Conservation (phyloP, 2,888 invertebrate species). For the Didymodactylos carnosus region DNA sequence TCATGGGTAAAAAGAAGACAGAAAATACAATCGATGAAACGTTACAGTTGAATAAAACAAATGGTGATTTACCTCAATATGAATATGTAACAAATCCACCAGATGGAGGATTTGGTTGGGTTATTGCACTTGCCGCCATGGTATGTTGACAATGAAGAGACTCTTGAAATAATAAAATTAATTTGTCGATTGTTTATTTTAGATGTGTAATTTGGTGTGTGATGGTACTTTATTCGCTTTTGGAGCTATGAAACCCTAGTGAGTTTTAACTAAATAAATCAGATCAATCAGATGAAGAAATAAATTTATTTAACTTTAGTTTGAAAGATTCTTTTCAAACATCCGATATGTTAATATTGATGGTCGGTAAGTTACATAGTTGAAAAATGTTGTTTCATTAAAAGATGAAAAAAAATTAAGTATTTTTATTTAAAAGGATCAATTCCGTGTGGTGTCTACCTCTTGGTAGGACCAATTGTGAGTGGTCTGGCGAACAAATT, state of each 20-base stretch:
- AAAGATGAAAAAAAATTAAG: too few species aligned
- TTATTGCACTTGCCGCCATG: constrained; percentile 3
- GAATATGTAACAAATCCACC: background rate
- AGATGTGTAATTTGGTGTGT: constrained; percentile 9
- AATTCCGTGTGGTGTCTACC: background rate
- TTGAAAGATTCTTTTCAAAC: background rate
- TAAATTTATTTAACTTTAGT: too few species aligned
- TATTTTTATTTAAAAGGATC: too few species aligned
- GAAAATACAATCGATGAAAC: too few species aligned
- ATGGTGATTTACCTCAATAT: too few species aligned
- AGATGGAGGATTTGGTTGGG: constrained; percentile 14
- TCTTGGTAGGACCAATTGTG: constrained; percentile 12
- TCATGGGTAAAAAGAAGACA: too few species aligned
- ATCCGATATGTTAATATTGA: background rate
- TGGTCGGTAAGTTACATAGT: too few species aligned
- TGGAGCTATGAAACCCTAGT: constrained; percentile 6
- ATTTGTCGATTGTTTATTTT: background rate
- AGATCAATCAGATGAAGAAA: too few species aligned
- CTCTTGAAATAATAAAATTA: background rate
- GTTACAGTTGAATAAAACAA: too few species aligned
- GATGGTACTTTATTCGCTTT: constrained; percentile 13
- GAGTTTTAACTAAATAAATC: too few species aligned
- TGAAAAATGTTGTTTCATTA: too few species aligned
- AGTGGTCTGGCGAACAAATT: constrained; percentile 10
- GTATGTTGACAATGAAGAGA: background rate